Evolutionary conservation across 2,797 vertebrate species (phyloP), one percentile per base, ranked within the genome.

Genomic region (Tokudaia tokunoshimensis): DNA sequence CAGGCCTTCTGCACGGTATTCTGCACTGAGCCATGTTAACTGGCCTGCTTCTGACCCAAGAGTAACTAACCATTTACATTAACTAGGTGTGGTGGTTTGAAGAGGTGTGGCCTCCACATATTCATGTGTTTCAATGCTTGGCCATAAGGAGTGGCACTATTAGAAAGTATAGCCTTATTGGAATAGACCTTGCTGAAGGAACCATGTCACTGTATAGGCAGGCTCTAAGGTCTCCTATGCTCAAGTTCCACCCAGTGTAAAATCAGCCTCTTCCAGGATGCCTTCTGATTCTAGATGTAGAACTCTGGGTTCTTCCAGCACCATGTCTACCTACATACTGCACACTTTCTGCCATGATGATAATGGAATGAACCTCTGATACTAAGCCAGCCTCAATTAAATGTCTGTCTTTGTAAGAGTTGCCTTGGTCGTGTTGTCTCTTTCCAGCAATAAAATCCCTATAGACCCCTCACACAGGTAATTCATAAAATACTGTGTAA

Each of bases 401-500:
- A 72, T 22, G 34, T 72, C 20, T 72, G 34, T n/a, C n/a, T 72
- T 72, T 72, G 15, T 72, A 72, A 72, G 67, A 20, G 7, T 22
- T 37, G n/a, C n/a, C 70, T 72, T 72, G 70, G 70, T 72, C 8
- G 3, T 72, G n/a, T n/a, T 37, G n/a, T 37, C n/a, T 72, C 34
- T 72, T 37, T 34, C 67, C 7, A 72, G 15, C 8, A 72, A 37
- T 37, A 37, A 72, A 87, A 94, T 72, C 86, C 4, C 11, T 24
- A 15, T 44, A 86, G 19, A 79, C 4, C 41, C 26, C 47, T 92
- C n/a, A 10, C 65, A 72, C 65, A 89, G 61, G 91, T 3, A 92
- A 88, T 14, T 70, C 95, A 24, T 26, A 80, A 67, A 14, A 89
- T 6, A 95, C 2, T 75, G 13, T 44, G 72, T 52, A 97, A 96